Conservation (phyloP, 2,797 vertebrate species). For the Enteromius unitaeniatus region DNA sequence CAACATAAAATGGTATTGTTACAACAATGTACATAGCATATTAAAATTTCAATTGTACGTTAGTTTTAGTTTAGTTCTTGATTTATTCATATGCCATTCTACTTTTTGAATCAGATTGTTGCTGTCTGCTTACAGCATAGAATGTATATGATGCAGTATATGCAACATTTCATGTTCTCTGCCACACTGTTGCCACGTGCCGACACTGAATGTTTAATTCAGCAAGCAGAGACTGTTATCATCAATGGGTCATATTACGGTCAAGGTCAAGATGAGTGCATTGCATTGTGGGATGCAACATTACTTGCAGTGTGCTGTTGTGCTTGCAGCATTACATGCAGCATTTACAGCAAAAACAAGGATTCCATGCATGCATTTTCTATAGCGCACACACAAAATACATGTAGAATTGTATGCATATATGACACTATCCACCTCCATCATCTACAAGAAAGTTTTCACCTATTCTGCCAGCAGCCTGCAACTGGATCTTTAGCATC, state of each 20-base stretch:
- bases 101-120: neutral
- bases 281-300: neutral
- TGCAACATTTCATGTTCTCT: neutral
- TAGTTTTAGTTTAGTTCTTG: neutral
- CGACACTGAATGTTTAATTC: neutral
- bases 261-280: constrained; percentile 10
- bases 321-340: neutral
- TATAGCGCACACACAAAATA: neutral
- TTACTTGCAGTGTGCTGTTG: neutral
- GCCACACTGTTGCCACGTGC: neutral
- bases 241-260: neutral
- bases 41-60: neutral
- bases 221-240: neutral
- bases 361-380: neutral
- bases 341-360: neutral
- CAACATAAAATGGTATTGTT: neutral
- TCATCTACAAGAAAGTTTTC: neutral
- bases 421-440: neutral
- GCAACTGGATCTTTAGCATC: constrained; percentile 89
- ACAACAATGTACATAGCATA: neutral
- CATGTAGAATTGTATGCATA: neutral
- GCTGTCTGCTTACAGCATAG: neutral
- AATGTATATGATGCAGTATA: neutral
- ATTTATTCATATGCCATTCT: neutral
- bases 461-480: constrained; percentile 85